These are phyloP conservation scores for Zaprionus kolodkinae DNA, from an alignment of 1,140 invertebrate genomes.

Conservation along the genomic window DNA sequence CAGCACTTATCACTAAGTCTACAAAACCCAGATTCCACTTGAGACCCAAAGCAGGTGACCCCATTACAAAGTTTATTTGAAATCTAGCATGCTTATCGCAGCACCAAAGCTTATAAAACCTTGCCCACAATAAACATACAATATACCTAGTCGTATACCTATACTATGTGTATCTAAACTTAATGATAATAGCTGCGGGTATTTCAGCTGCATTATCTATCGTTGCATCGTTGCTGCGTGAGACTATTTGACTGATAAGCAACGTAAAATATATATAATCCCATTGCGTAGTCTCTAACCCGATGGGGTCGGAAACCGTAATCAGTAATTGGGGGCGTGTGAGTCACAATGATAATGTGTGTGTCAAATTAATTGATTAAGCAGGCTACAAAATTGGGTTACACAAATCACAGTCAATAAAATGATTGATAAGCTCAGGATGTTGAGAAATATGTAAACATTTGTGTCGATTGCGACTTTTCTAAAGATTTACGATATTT, in stretches of 20 bases:
- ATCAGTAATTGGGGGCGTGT: conserved; percentile 47
- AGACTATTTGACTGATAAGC: conserved; percentile 43
- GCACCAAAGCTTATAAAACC: conserved; percentile 9
- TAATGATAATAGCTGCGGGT: conserved; percentile 23
- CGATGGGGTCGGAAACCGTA: background rate
- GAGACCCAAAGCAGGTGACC: conserved; percentile 11
- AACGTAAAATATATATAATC: conserved; percentile 27
- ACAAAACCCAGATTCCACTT: conserved; percentile 17
- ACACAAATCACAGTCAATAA: conserved; percentile 2
- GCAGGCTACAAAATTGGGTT: background rate
- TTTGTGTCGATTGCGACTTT: background rate
- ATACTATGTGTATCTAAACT: conserved; percentile 29
- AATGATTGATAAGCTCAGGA: conserved; percentile 16
- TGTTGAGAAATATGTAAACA: background rate
- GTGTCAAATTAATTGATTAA: conserved; percentile 9
- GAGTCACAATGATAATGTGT: conserved; percentile 31
- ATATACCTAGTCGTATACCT: background rate
- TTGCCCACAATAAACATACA: conserved; percentile 13
- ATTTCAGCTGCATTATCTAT: conserved; percentile 15
- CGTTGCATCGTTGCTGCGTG: conserved; percentile 7
- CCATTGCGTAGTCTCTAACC: background rate
- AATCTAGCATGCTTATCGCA: conserved; percentile 33
- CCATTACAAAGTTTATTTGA: conserved; percentile 20
- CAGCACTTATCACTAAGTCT: background rate
- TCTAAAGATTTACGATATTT: background rate